These are phyloP conservation scores for Apodemia hepburni DNA, from an alignment of 2,888 invertebrate genomes.

Conservation along the genomic window DNA sequence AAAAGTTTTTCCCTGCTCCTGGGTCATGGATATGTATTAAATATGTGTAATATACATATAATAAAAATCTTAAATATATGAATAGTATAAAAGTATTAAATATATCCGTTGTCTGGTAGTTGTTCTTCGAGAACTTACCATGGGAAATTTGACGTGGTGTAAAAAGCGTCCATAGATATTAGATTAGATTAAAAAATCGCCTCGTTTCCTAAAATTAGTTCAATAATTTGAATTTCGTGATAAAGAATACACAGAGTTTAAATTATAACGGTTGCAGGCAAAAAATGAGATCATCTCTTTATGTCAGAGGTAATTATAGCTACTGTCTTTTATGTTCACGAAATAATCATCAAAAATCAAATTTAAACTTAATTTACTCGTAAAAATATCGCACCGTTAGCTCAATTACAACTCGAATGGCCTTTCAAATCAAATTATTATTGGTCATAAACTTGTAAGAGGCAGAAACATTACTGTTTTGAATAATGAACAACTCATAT, in stretches of 20 bases:
- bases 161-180: too few species aligned
- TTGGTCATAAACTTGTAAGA: constrained; percentile 15
- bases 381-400: constrained; percentile 12
- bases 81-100: too few species aligned
- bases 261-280: constrained; percentile 39
- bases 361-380: constrained; percentile 22
- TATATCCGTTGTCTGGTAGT: too few species aligned
- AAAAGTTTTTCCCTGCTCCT: too few species aligned
- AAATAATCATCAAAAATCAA: constrained; percentile 12
- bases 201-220: background rate
- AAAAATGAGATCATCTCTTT: constrained; percentile 1
- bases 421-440: constrained; percentile 16
- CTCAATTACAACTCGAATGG: constrained; percentile 3
- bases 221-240: background rate
- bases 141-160: too few species aligned
- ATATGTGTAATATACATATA: too few species aligned
- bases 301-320: constrained; percentile 1
- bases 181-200: background rate
- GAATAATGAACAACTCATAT: constrained; percentile 13
- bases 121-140: too few species aligned
- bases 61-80: too few species aligned
- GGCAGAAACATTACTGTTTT: constrained; percentile 13
- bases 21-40: too few species aligned
- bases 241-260: background rate
- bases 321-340: constrained; percentile 12